Evolutionary conservation across 2,797 vertebrate species (phyloP), one percentile per base, ranked within the genome.

Genomic region (Poeciliopsis gracilis): DNA sequence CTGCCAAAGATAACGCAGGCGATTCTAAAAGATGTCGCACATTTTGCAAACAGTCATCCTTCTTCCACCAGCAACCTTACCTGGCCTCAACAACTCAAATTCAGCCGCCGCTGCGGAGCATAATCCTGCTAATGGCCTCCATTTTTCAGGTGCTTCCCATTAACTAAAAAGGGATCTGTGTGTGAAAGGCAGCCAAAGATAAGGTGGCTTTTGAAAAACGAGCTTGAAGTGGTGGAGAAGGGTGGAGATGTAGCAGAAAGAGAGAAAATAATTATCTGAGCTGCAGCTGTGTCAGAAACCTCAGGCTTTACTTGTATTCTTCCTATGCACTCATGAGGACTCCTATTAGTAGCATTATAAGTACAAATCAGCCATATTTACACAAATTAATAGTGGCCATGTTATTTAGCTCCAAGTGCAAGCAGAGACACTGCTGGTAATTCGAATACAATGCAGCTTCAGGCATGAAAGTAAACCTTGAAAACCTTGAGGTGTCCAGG

Each of bases 21-120:
- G 66, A 87, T 61, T 53, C 84, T 76, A 75, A 71, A 77, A 79
- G 8, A 87, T 82, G 53, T 80, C 73, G 83, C 77, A 73, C 66
- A 80, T 88, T 81, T 80, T 75, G 67, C 67, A 30, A 70, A 90
- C 77, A 81, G 30, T 86, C 77, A 75, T 76, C 71, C 28, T 53
- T 77, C 78, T 51, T 74, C 77, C 84, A 77, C 75, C 81, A 73
- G 80, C 72, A 66, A 67, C 77, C 76, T 71, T 77, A 77, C 79
- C 78, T 81, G 72, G 72, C 75, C 78, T 75, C 63, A 74, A 77
- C 57, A 45, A 53, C 76, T 85, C 12, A 53, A 75, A 77, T 46
- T 63, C 18, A 67, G 33, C 45, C 10, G 16, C 47, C 1, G 8
- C 78, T 49, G 74, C 69, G 51, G 69, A 69, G 49, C 36, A 25